Base-by-base conservation (phyloP, 2,797 vertebrate genomes). In the Phaenicophaeus curvirostris region DNA sequence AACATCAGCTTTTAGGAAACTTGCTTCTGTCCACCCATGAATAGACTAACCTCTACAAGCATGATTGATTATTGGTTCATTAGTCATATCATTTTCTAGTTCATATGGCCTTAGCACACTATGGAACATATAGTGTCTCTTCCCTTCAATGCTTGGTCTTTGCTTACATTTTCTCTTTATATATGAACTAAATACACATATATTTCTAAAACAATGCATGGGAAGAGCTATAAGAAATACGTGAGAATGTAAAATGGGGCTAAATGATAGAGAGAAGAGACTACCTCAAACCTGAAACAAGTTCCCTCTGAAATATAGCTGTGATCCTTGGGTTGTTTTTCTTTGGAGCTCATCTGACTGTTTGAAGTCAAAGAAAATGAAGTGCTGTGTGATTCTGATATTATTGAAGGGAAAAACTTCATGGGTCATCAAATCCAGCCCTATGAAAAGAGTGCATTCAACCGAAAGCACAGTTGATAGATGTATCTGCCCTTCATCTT, bases 381-480 rank as follows among this genome's bases (percentile, higher is more conserved):
- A 94, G 71, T 44, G 35, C 74, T 92, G 11, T 72, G 85, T 95
- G 77, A 74, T 89, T 93, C 39, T 68, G 77, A 24, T 88, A 76
- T 87, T 91, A 82, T 69, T 77, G 46, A 85, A 82, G 31, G 27
- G 63, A 94, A 74, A 53, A 93, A 79, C 77, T 91, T 94, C 83
- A 91, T 18, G 95, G 92, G 59, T 95, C 95, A 95, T 91, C 83
- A 89, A 89, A 95, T 94, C 46, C 89, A 85, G 76, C 61, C 33
- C 50, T 59, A 12, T 88, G 67, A 76, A 93, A 81, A 93, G 77
- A 3, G 11, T 2, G 10, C 83, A 33, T 82, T 92, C 87, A 90
- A 33, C 50, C 74, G 42, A 74, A 90, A 89, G 72, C 89, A 74
- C 41, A 55, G 46, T 51, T 93, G 93, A 94, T 83, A 61, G 57